phyloP scores from a whole-genome alignment of 92 coral and sea anemone genomes.

The Epizoanthus illoricatus region DNA sequence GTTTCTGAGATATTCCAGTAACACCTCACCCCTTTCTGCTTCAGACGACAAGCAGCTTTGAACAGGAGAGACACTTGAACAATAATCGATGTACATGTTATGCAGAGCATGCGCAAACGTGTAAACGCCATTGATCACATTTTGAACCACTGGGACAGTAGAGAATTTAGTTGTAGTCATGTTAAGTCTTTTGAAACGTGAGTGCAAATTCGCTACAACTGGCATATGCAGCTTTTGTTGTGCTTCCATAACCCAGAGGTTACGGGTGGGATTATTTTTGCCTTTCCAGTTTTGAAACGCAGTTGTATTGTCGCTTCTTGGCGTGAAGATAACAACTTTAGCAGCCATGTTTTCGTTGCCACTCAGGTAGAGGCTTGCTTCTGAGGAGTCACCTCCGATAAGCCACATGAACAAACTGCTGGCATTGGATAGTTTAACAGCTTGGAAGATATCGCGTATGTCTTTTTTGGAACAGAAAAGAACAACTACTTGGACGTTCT shows the following conservation, averaged over 20 bases:
- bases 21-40: slow-evolving; percentile 8
- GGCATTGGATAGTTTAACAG: slow-evolving; percentile 39
- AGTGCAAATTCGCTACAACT: no score
- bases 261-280: slow-evolving; percentile 28
- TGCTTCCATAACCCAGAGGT: slow-evolving; percentile 57
- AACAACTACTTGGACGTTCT: slow-evolving; percentile 49
- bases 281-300: slow-evolving; percentile 44
- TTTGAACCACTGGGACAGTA: slow-evolving; percentile 42
- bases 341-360: slow-evolving; percentile 51
- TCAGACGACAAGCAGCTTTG: slow-evolving; percentile 15
- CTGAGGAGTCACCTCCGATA: slow-evolving; percentile 60
- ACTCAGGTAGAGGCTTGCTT: slow-evolving; percentile 51
- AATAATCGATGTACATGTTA: slow-evolving; percentile 32
- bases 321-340: slow-evolving; percentile 46
- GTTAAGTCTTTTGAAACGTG: slow-evolving; percentile 6
- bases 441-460: slow-evolving; percentile 39
- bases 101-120: slow-evolving; percentile 56
- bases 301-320: slow-evolving; percentile 33
- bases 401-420: slow-evolving; percentile 49
- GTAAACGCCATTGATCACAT: slow-evolving; percentile 53
- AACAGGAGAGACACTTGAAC: slow-evolving; percentile 19
- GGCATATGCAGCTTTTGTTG: slow-evolving; percentile 5
- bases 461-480: slow-evolving; percentile 61
- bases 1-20: slow-evolving; percentile 28
- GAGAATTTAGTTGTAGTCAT: background rate